Percentiles rank a stretch among this genome's conserved stretches.
Evolutionary conservation across 2,888 invertebrate genomes (phyloP).

Genomic region (Tanypteryx hageni): DNA sequence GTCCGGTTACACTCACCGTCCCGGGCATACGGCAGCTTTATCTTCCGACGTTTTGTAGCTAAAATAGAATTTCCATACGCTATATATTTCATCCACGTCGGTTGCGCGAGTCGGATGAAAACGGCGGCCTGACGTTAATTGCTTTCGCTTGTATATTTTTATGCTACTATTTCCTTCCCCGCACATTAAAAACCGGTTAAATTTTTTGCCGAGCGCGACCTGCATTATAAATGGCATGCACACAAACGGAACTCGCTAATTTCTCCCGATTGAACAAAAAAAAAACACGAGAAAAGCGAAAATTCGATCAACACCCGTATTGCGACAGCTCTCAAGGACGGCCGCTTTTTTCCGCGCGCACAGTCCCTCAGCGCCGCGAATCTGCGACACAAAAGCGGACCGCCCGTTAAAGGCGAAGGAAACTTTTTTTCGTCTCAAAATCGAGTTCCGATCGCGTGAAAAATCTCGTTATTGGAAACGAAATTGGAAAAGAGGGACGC

Average conservation of each 20-base stretch:
- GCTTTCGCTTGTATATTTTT: not conserved
- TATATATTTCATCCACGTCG: too few species aligned
- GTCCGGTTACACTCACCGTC: not conserved
- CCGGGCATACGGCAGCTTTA: not conserved
- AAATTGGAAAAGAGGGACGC: too few species aligned
- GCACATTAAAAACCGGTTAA: not conserved
- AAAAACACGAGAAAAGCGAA: not conserved
- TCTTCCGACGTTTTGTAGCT: not conserved
- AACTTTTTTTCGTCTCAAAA: too few species aligned
- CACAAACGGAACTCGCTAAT: not conserved
- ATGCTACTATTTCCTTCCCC: not conserved
- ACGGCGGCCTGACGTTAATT: not conserved
- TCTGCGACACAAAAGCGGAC: too few species aligned
- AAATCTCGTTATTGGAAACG: too few species aligned
- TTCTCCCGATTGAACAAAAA: not conserved
- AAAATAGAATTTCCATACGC: not conserved
- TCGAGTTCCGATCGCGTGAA: too few species aligned
- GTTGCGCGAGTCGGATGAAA: too few species aligned
- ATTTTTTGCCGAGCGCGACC: not conserved
- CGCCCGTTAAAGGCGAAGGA: too few species aligned
- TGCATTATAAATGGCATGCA: not conserved
- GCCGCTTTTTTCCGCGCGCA: slow-evolving; percentile 5
- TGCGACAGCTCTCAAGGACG: slow-evolving; percentile 38
- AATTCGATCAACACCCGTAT: slow-evolving; percentile 28
- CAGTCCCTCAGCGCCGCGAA: not conserved